Base-by-base conservation (phyloP, 2,888 invertebrate species). In the Timema podura region DNA sequence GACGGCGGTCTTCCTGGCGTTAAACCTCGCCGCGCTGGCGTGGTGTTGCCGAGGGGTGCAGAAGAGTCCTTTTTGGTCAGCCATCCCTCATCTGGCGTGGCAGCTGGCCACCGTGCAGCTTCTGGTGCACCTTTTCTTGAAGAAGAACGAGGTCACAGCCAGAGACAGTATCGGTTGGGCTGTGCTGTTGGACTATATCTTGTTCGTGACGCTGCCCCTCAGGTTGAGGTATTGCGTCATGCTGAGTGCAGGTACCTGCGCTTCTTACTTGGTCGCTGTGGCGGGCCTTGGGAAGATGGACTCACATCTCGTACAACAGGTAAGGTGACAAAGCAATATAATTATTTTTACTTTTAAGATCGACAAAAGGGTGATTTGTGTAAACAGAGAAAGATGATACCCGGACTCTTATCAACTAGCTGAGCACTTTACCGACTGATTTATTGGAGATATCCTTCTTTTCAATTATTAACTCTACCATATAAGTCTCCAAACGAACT, bases 131-230 rank as follows among this genome's bases (percentile, higher is more conserved):
- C 82, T 90, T 74, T 86, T 88, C 77, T 81, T 89, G 73, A 87
- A 88, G 78, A 81, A 82, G 77, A 79, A 83, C 79, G 85, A 85
- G 75, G 84, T 86, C 74, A 85, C 85, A 61, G 85, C 87, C 44
- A 84, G 90, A 72, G 89, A 91, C 77, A 85, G 87, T 69, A 83
- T 91, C 16, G 90, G 89, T 48, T 91, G 91, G 91, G 85, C 88
- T 46, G 82, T 92, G 72, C 82, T 92, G 66, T 81, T 91, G 76
- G 87, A 89, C 76, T 92, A 91, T 79, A 82, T 91, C 66, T 86
- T 90, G 66, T 91, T 90, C 80, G 89, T 91, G 69, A 89, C 91
- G 15, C 80, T 92, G 75, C 92, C 92, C 0, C 81, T 92, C 71
- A 84, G 90, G 69, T 80, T 91, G 57, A 82, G 87, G 61, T 87